phyloP scores from a whole-genome alignment of 2,113 vertebrate species.

The Oplegnathus fasciatus region DNA sequence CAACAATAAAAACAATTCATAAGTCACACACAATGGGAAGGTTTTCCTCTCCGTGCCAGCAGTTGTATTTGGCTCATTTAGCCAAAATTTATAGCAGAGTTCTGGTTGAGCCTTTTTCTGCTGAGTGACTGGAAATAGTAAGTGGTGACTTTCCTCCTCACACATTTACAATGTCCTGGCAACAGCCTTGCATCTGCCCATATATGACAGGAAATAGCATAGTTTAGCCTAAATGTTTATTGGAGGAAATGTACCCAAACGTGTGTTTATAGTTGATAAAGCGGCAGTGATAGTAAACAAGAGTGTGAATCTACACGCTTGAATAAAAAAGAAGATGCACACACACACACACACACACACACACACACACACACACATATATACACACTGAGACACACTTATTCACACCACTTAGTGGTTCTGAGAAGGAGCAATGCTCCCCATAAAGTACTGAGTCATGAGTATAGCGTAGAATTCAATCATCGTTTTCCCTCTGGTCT shows the following conservation, averaged over 20 bases:
- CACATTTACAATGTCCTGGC: slow-evolving; percentile 34
- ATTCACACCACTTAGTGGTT: slow-evolving; percentile 64
- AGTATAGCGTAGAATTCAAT: slow-evolving; percentile 61
- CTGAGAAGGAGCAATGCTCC: slow-evolving; percentile 49
- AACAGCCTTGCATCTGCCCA: slow-evolving; percentile 24
- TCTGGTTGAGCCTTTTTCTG: slow-evolving; percentile 42
- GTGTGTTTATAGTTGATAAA: slow-evolving; percentile 36
- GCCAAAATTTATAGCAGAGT: slow-evolving; percentile 28
- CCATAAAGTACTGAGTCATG: slow-evolving; percentile 71
- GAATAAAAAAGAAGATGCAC: not conserved
- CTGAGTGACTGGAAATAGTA: slow-evolving; percentile 68
- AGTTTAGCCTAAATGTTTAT: slow-evolving; percentile 37
- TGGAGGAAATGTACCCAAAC: slow-evolving; percentile 37
- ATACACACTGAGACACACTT: slow-evolving; percentile 17
- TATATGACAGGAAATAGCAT: slow-evolving; percentile 45
- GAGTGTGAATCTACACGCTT: slow-evolving; percentile 6
- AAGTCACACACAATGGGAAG: slow-evolving; percentile 26
- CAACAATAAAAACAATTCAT: slow-evolving; percentile 10
- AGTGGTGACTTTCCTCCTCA: slow-evolving; percentile 45
- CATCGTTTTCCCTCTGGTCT: slow-evolving; percentile 51
- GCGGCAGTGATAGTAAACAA: slow-evolving; percentile 33
- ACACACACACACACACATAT: slow-evolving; percentile 4
- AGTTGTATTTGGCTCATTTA: slow-evolving; percentile 2
- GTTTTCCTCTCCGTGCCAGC: slow-evolving; percentile 1
- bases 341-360: not conserved